These are phyloP conservation scores for Paguma larvata DNA, from an alignment of 2,797 vertebrate species.

Conservation along the genomic window DNA sequence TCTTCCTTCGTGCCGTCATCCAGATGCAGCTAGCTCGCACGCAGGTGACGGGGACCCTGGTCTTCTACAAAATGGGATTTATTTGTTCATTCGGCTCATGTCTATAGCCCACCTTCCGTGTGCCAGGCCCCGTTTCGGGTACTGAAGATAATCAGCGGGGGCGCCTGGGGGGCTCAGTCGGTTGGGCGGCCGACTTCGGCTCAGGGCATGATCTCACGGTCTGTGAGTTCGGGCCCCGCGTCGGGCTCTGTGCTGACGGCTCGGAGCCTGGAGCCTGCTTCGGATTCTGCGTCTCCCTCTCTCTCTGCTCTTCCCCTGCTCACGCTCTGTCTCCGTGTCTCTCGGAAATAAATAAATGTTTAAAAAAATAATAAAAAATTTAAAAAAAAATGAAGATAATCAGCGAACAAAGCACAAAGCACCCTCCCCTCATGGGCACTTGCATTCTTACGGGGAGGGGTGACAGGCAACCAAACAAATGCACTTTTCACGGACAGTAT, in stretches of 20 bases:
- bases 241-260: too few relatives aligned
- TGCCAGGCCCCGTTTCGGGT: neutral
- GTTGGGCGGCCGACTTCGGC: too few relatives aligned
- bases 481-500: neutral
- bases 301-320: too few relatives aligned
- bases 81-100: neutral
- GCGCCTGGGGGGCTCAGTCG: too few relatives aligned
- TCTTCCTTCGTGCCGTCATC: rapidly evolving
- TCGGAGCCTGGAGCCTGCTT: too few relatives aligned
- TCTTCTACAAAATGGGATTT: neutral
- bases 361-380: too few relatives aligned
- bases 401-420: neutral
- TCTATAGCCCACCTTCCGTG: neutral
- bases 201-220: too few relatives aligned
- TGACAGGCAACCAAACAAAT: neutral
- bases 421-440: neutral
- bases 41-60: neutral
- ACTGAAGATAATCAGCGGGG: neutral
- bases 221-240: too few relatives aligned
- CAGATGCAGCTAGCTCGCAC: neutral
- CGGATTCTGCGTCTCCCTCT: too few relatives aligned
- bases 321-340: too few relatives aligned
- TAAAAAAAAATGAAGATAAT: neutral
- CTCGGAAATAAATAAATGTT: too few relatives aligned
- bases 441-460: neutral